Evolutionary conservation across 1,140 invertebrate species (phyloP), one percentile per base, ranked within the genome.

Genomic region (Metopolophium dirhodum): DNA sequence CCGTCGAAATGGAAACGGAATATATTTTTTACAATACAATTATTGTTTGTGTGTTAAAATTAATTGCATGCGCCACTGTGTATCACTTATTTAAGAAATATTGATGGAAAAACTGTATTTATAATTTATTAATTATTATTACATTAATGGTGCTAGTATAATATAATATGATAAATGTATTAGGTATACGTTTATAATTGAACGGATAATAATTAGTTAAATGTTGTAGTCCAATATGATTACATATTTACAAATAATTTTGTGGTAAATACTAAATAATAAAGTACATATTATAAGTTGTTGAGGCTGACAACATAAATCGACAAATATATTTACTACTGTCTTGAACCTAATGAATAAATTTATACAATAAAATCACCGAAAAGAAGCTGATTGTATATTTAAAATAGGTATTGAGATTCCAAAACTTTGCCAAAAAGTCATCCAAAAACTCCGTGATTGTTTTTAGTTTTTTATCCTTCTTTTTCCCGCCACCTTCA

Each of bases 321-420:
- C 14, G 18, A 61, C 14, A 90, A 68, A 68, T 90, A 68, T 68
- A 68, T 91, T 82, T 91, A 49, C 30, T 49, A 82, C 3, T 35
- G 45, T 9, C 20, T 77, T 20, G 45, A 77, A 77, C 1, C 54
- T 30, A 54, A 20, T 83, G 45, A 82, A 92, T 83, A 92, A 92
- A 92, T 92, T 1, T 92, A 51, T 41, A 45, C n/a, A 92, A 92
- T 83, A 77, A 92, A 77, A 77, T n/a, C 90, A 51, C 35, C 9
- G 47, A 92, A 83, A 82, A 83, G 14, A 51, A 47, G 77, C 45
- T 93, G 82, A 86, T 93, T 93, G 35, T 93, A 93, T 41, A 93
- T 93, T 85, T 85, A 93, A 93, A 93, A 93, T 93, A 86, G 49
- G 23, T 85, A 86, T 85, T 93, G 77, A 85, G n/a, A 93, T 83